Base-by-base conservation (phyloP, 1,140 invertebrate genomes). In the Bathynomus jamesi region DNA sequence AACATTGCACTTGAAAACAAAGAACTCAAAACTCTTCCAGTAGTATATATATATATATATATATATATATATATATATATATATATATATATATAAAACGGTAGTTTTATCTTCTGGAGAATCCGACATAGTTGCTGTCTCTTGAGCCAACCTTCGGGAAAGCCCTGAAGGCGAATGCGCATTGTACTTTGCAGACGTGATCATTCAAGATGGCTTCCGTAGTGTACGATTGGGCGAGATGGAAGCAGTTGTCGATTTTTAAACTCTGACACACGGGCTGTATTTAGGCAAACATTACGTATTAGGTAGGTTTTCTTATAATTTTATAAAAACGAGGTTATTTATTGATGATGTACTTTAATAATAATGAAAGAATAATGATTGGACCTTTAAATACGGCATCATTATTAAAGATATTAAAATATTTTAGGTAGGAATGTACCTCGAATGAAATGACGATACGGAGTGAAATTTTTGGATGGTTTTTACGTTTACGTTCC, bases 131-230 rank as follows among this genome's bases (percentile, higher is more conserved):
- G 46, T 78, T 78, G 61, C 79, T 79, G 13, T 79, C 76, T n/a
- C 76, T 68, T 2, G 71, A 69, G 13, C 71, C 73, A 0, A 82
- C 79, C 71, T 79, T 71, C 7, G 83, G 83, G 71, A 83, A 81
- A 10, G 84, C 81, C 25, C 84, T 78, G 77, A 85, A 85, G 7
- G 85, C 82, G 76, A 85, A 86, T 13, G 85, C 83, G 78, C 85
- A 86, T 73, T 86, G 85, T 11, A 86, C 85, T 78, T 85, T 85
- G 76, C 85, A 86, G 0, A 85, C 84, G 67, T 84, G 81, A 74
- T 86, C 85, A 7, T 79, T 78, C 11, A 86, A 77, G 28, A 86
- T 83, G n/a, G 81, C 80, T 30, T 82, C 80, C 21, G 79, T 79
- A 62, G 78, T 80, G 78, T 82, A 86, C 1, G 78, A 78, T 21